Conservation (phyloP, 1,140 invertebrate genomes). For the Akabosia matsudoensis region DNA sequence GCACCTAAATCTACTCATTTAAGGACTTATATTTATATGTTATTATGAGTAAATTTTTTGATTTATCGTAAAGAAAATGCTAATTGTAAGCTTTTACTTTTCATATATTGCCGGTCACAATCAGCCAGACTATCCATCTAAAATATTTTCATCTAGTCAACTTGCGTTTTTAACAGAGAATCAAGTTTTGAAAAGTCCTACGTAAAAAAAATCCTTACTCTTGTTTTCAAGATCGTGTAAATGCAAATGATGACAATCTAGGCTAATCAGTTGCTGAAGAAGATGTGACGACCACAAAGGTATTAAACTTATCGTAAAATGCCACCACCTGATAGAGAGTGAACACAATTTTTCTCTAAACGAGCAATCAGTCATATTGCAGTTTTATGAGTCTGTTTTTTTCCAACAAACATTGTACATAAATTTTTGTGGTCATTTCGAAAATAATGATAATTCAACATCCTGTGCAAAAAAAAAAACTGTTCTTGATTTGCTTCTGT, state of each 20-base stretch:
- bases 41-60: no score
- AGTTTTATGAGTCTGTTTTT: neutral
- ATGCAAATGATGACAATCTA: neutral
- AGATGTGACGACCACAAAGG: neutral
- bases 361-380: neutral
- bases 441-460: neutral
- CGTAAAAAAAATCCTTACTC: neutral
- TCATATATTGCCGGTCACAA: neutral
- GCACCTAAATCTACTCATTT: no score
- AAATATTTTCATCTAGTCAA: neutral
- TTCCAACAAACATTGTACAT: neutral
- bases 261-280: neutral
- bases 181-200: neutral
- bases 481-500: neutral
- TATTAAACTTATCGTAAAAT: neutral
- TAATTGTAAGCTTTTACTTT: slow-evolving; percentile 9
- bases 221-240: neutral
- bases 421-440: neutral
- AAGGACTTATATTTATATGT: no score
- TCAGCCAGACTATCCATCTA: neutral
- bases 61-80: neutral
- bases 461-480: no score
- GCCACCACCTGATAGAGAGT: neutral
- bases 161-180: neutral
- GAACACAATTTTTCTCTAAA: neutral